phyloP scores from a whole-genome alignment of 2,888 invertebrate species.

The Campoletis raptor region DNA sequence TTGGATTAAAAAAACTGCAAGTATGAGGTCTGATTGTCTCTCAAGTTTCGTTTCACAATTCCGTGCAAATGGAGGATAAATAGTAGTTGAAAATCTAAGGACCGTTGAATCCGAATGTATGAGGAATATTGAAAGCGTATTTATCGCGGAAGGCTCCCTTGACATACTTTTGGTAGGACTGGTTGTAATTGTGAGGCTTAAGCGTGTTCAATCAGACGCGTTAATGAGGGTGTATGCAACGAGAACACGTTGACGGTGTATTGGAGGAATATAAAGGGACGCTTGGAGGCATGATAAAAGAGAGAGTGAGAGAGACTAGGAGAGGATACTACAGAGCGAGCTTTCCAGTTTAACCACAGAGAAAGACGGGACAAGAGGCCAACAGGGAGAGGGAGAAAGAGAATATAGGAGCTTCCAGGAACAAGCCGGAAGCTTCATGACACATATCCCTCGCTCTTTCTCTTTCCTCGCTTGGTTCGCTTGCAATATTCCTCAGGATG shows the following conservation, averaged over 20 bases:
- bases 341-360: conserved; percentile 24
- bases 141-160: not conserved
- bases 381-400: conserved; percentile 36
- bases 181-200: conserved; percentile 4
- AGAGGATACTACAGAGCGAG: conserved; percentile 20
- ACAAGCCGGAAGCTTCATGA: conserved; percentile 57
- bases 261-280: conserved; percentile 39
- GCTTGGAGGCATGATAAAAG: conserved; percentile 30
- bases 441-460: conserved; percentile 44
- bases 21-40: not conserved
- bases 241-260: conserved; percentile 19
- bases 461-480: conserved; percentile 24
- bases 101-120: not conserved
- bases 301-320: not conserved
- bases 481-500: conserved; percentile 59
- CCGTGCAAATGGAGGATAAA: not conserved
- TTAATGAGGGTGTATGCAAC: conserved; percentile 38
- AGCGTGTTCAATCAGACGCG: conserved; percentile 35
- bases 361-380: conserved; percentile 13
- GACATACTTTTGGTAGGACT: not conserved
- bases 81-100: not conserved
- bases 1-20: not conserved
- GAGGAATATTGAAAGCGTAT: not conserved
- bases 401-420: conserved; percentile 58
- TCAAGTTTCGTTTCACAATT: not conserved